Conservation (phyloP, 2,888 invertebrate genomes). For the Cenopis cana region DNA sequence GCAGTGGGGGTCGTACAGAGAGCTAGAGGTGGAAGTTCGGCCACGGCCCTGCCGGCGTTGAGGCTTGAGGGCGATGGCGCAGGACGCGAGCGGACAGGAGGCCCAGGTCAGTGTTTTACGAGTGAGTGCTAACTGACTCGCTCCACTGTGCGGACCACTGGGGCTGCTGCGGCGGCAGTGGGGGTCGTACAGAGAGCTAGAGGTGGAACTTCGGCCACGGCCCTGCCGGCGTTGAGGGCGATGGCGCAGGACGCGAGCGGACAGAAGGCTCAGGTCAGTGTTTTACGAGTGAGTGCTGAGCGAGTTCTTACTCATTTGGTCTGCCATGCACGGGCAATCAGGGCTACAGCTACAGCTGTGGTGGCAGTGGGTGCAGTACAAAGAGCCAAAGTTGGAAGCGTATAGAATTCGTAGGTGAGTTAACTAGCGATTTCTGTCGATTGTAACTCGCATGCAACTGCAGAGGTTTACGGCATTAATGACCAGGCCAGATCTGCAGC, state of each 20-base stretch:
- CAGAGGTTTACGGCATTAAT: no score
- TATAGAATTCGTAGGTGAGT: no score
- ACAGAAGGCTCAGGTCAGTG: conserved; percentile 94
- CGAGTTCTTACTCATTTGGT: neutral
- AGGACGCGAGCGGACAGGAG: conserved; percentile 96
- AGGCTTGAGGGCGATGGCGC: conserved; percentile 92
- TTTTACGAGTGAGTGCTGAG: conserved; percentile 58
- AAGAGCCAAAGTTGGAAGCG: conserved; percentile 97
- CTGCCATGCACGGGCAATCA: neutral
- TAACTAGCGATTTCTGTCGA: no score
- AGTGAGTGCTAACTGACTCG: conserved; percentile 56
- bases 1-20: conserved; percentile 98
- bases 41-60: conserved; percentile 97
- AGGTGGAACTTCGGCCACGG: conserved; percentile 98
- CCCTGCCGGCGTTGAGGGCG: conserved; percentile 96
- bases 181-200: conserved; percentile 98
- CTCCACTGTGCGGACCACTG: neutral
- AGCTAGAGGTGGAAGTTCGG: conserved; percentile 97
- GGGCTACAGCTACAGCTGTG: conserved; percentile 65
- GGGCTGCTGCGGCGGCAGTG: conserved; percentile 88
- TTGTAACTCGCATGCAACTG: no score
- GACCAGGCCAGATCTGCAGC: no score
- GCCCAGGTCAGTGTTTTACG: conserved; percentile 90
- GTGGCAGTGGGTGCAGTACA: conserved; percentile 98
- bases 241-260: conserved; percentile 97